Evolutionary conservation across 53 echinoderm and acorn worm species (phyloP), one percentile per base, ranked within the genome.

Genomic region (Apostichopus leukothele): DNA sequence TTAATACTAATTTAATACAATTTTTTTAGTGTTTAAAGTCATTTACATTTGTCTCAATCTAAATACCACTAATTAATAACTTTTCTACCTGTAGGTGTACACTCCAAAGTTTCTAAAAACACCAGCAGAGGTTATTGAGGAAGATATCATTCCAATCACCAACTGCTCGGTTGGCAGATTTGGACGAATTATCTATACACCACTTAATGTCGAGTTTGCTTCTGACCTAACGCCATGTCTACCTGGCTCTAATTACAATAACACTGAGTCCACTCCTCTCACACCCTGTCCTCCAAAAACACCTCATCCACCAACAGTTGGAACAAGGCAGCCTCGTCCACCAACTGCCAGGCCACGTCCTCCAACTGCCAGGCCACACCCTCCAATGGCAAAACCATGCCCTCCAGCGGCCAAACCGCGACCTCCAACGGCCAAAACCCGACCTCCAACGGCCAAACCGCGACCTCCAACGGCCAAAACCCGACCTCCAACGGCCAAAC

Each of bases 261-360:
- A 63, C 63, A 79, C 51, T 9, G 39, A 39, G 39, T 39, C 39
- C 39, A 39, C 39, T 39, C 39, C 39, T 39, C 7, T 79, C 54
- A 79, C 11, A 53, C 79, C 79, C 19, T 16, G 19, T 79, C 79
- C 79, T 79, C 79, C 54, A 51, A 79, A 79, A 79, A 79, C 79
- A 79, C 52, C 79, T 51, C 79, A 79, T 79, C 79, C 79, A 39
- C 79, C 79, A 51, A 19, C 75, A 75, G 20, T 19, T 23, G 79
- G 50, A 78, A 52, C 39, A 25, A 79, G 16, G 51, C 79, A 79
- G 79, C 79, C 79, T 13, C 79, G 53, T 13, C 79, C 79, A 39
- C 79, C 79, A 18, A 14, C 79, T 79, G 51, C 79, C 79, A 12
- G n/a, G 19, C 79, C 51, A 53, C 9, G 52, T 52, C 51, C 79